A percentile compares a stretch with the other conserved stretches of the same genome.
phyloP scores from a whole-genome alignment of 2,888 invertebrate genomes.

The Lochmaea capreae region DNA sequence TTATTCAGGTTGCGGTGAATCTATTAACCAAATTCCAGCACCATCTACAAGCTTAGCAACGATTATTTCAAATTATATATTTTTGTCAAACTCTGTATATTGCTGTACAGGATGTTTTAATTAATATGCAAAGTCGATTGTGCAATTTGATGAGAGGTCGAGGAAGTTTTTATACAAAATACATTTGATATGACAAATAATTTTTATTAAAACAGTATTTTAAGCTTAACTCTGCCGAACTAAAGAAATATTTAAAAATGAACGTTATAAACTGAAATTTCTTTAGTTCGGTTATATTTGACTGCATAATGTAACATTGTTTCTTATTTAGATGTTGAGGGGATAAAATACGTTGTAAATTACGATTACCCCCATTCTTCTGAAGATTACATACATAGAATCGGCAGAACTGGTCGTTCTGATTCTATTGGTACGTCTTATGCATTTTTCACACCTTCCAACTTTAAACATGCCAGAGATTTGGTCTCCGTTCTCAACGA shows the following conservation, averaged over 20 bases:
- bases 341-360: constrained; percentile 96
- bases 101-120: too few species aligned
- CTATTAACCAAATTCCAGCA: too few species aligned
- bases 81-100: neutral
- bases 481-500: constrained; percentile 89
- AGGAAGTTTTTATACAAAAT: too few species aligned
- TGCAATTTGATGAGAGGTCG: too few species aligned
- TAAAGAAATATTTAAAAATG: constrained; percentile 19
- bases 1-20: too few species aligned
- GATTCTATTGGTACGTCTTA: constrained; percentile 92
- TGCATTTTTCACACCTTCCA: constrained; percentile 92
- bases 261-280: constrained; percentile 11
- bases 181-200: neutral
- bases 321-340: constrained; percentile 85
- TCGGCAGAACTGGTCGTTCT: constrained; percentile 92
- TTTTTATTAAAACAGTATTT: neutral
- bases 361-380: constrained; percentile 96
- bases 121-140: too few species aligned
- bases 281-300: constrained; percentile 29
- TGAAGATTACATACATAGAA: constrained; percentile 96
- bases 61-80: too few species aligned
- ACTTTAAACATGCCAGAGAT: constrained; percentile 89
- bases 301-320: constrained; percentile 19
- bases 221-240: neutral
- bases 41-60: too few species aligned